phyloP scores from a whole-genome alignment of 2,797 vertebrate species.

The Pseudochirops cupreus region DNA sequence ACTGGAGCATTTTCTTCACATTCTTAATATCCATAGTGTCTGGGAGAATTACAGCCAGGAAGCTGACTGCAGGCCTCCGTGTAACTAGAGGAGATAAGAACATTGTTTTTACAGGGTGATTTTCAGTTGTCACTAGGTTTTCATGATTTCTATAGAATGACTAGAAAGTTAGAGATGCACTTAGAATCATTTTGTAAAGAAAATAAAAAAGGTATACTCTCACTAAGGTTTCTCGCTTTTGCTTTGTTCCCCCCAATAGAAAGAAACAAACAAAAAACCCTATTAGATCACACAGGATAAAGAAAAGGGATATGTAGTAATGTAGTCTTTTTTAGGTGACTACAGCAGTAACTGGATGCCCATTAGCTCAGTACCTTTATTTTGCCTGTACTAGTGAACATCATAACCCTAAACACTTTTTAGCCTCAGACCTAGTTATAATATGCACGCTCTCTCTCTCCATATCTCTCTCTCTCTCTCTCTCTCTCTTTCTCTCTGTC shows the following conservation, averaged over 20 bases:
- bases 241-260: background rate
- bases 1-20: conserved; percentile 36
- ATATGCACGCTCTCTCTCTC: fast-evolving
- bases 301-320: background rate
- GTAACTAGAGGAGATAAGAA: conserved; percentile 36
- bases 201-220: background rate
- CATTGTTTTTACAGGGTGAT: conserved; percentile 44
- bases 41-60: conserved; percentile 50
- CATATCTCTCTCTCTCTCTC: fast-evolving
- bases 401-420: background rate
- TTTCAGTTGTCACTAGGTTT: conserved; percentile 44
- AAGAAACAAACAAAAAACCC: conserved; percentile 21
- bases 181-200: conserved; percentile 46
- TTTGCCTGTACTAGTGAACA: background rate
- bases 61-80: conserved; percentile 54
- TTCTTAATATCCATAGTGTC: conserved; percentile 58
- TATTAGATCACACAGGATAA: background rate
- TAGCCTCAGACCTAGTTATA: background rate
- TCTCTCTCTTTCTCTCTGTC: background rate
- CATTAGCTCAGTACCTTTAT: background rate
- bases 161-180: conserved; percentile 29
- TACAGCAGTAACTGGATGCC: background rate
- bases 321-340: background rate
- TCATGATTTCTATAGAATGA: conserved; percentile 50
- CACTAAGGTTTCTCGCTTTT: conserved; percentile 30